phyloP scores from a whole-genome alignment of 2,888 invertebrate species.

The Macrosiphum euphorbiae region DNA sequence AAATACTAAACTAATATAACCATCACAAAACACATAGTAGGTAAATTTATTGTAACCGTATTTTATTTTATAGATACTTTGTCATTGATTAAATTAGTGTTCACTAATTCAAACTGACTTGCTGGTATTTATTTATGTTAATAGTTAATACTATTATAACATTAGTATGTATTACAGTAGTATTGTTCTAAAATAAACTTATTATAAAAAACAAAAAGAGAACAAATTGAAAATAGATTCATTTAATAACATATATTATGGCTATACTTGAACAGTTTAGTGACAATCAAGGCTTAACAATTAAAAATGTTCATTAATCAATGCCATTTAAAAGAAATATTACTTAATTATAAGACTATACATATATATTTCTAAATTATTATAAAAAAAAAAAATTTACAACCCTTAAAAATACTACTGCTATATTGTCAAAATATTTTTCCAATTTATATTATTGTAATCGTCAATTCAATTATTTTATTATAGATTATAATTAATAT shows the following conservation, averaged over 20 bases:
- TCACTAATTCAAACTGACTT: conserved; percentile 18
- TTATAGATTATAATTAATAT: neutral
- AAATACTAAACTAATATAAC: conserved; percentile 1
- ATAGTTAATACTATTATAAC: neutral
- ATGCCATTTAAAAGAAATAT: neutral
- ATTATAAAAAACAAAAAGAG: neutral
- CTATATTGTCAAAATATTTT: neutral
- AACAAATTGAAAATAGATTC: neutral
- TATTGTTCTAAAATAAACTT: neutral
- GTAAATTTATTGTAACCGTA: conserved; percentile 35
- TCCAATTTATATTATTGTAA: neutral
- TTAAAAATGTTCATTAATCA: neutral
- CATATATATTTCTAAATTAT: conserved; percentile 10
- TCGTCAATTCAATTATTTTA: conserved; percentile 20
- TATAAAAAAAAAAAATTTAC: neutral
- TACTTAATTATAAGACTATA: neutral
- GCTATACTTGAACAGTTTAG: neutral
- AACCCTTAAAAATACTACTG: neutral
- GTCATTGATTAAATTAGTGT: conserved; percentile 17
- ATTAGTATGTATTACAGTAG: neutral
- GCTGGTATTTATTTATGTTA: neutral
- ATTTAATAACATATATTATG: neutral
- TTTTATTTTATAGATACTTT: conserved; percentile 46
- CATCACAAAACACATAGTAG: conserved; percentile 16
- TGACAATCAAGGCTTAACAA: conserved; percentile 12